Evolutionary conservation across 2,797 vertebrate species (phyloP).

Genomic region (Gallinago nigripennis): DNA sequence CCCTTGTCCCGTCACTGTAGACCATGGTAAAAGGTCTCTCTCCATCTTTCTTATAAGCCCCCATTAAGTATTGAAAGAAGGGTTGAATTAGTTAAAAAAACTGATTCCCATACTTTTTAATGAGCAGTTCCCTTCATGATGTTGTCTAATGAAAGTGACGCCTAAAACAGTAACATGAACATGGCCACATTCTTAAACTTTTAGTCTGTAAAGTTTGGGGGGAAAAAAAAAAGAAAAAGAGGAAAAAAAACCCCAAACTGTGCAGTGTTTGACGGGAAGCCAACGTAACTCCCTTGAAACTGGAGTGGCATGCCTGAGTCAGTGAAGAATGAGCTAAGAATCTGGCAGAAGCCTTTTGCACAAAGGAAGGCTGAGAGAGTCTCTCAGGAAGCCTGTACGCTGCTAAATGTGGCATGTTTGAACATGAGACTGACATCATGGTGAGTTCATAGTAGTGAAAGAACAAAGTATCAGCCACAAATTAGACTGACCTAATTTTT

Average conservation of each 20-base stretch:
- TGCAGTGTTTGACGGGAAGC: constrained; percentile 37
- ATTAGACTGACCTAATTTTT: constrained; percentile 68
- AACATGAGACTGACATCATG: constrained; percentile 67
- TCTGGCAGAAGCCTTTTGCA: constrained; percentile 55
- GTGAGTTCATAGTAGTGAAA: constrained; percentile 65
- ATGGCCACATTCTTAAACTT: background rate
- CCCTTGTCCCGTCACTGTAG: background rate
- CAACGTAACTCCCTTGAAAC: constrained; percentile 55
- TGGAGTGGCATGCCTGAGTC: constrained; percentile 54
- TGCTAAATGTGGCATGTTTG: constrained; percentile 61
- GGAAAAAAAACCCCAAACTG: accelerated
- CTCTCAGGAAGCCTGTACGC: constrained; percentile 39
- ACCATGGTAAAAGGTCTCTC: background rate
- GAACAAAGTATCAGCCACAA: constrained; percentile 64
- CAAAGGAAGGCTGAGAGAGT: constrained; percentile 64
- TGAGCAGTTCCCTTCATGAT: background rate
- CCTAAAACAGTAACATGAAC: background rate
- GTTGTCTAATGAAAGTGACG: background rate
- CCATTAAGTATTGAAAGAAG: background rate
- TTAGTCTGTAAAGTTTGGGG: background rate
- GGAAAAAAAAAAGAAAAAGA: background rate
- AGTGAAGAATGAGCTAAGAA: constrained; percentile 58
- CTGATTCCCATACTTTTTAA: background rate
- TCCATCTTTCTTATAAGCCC: background rate
- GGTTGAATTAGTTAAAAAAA: background rate